Conservation (phyloP, 1,140 invertebrate species). For the Berghia stephanieae region DNA sequence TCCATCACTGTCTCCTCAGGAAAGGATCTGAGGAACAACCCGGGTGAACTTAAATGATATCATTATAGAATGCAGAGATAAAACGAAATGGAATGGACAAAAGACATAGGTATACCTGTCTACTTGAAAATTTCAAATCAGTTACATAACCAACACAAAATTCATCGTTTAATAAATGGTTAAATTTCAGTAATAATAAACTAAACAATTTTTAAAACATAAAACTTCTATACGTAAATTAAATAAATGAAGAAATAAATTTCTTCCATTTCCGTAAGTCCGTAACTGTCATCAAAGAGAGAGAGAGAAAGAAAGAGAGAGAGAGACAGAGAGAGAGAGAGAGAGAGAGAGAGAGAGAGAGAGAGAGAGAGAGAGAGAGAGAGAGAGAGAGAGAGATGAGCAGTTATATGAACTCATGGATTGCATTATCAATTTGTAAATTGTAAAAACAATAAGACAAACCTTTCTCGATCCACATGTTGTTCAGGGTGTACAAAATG, state of each 20-base stretch:
- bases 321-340: slow-evolving; percentile 10
- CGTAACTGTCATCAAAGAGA: not conserved
- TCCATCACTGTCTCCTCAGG: no score
- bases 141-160: not conserved
- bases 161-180: not conserved
- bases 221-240: no score
- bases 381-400: not conserved
- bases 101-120: not conserved
- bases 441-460: no score
- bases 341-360: slow-evolving; percentile 18
- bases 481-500: no score
- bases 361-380: not conserved
- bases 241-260: not conserved
- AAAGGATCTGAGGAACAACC: no score
- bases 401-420: no score
- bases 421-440: no score
- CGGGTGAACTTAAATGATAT: no score
- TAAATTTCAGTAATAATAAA: no score
- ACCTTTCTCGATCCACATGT: no score
- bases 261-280: not conserved
- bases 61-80: no score
- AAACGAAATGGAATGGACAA: no score
- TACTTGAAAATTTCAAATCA: not conserved
- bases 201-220: not conserved
- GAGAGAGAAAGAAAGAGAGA: not conserved